Percentiles rank a stretch among this genome's conserved stretches.
Evolutionary conservation across 2,888 invertebrate genomes (phyloP).

Genomic region (Drosophila percnosoma): DNA sequence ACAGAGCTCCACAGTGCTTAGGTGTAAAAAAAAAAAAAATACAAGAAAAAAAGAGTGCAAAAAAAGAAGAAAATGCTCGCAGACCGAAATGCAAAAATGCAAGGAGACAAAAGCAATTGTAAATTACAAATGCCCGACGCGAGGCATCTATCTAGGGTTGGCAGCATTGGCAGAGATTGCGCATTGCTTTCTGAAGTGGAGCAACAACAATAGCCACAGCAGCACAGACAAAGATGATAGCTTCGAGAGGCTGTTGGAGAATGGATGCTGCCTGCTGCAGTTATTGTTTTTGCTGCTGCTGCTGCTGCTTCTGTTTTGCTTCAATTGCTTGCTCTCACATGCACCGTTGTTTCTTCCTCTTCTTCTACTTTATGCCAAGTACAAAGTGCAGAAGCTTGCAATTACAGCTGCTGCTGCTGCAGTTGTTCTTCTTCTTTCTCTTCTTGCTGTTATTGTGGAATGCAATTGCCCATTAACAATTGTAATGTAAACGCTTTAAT

Average conservation of each 20-base stretch:
- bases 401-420: slow-evolving; percentile 52
- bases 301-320: slow-evolving; percentile 29
- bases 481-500: slow-evolving; percentile 59
- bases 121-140: slow-evolving; percentile 65
- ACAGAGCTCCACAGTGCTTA: slow-evolving; percentile 25
- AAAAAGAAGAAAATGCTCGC: slow-evolving; percentile 30
- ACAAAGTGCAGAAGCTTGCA: slow-evolving; percentile 64
- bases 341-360: slow-evolving; percentile 41
- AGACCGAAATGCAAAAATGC: slow-evolving; percentile 51
- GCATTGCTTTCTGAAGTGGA: slow-evolving; percentile 73
- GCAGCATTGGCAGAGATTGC: slow-evolving; percentile 61
- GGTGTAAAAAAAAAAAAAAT: slow-evolving; percentile 30
- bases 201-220: slow-evolving; percentile 37
- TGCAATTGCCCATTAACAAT: slow-evolving; percentile 69
- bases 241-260: slow-evolving; percentile 50
- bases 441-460: slow-evolving; percentile 56
- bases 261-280: slow-evolving; percentile 24
- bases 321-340: slow-evolving; percentile 45
- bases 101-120: slow-evolving; percentile 72
- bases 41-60: slow-evolving; percentile 42
- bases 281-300: slow-evolving; percentile 7
- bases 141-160: slow-evolving; percentile 21
- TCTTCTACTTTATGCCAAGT: slow-evolving; percentile 37
- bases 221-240: slow-evolving; percentile 61
- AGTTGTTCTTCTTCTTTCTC: slow-evolving; percentile 18